Evolutionary conservation across 1,140 invertebrate species (phyloP).

Genomic region (Papilio polyxenes): DNA sequence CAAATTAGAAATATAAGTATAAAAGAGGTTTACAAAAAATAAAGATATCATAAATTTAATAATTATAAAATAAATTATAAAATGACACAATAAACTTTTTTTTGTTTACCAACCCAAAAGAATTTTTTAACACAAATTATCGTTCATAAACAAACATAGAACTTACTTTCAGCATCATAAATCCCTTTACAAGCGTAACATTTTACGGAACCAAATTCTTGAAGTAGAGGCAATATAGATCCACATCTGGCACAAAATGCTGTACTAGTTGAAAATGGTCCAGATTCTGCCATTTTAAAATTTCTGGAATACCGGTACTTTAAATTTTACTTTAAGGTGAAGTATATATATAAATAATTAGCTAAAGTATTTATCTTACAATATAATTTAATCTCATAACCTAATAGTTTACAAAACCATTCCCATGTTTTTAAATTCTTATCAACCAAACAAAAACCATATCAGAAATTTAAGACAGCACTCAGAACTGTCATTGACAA

Average conservation of each 20-base stretch:
- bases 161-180: slow-evolving; percentile 72
- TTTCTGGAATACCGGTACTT: not conserved
- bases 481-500: no score
- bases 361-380: no score
- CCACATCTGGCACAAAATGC: slow-evolving; percentile 73
- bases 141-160: not conserved
- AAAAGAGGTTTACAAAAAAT: slow-evolving; percentile 3
- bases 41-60: not conserved
- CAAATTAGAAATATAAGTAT: not conserved
- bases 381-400: no score
- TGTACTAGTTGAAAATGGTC: slow-evolving; percentile 60
- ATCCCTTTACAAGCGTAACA: slow-evolving; percentile 69
- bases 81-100: not conserved
- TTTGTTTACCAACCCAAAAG: not conserved
- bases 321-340: not conserved
- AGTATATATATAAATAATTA: no score
- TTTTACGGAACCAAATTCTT: slow-evolving; percentile 71
- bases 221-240: slow-evolving; percentile 69
- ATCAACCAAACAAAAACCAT: no score
- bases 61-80: not conserved
- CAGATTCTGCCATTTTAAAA: slow-evolving; percentile 39
- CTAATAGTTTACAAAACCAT: no score
- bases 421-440: no score
- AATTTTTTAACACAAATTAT: slow-evolving; percentile 21
- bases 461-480: no score